A percentile compares a stretch with the other conserved stretches of the same genome.
Conservation (phyloP, 2,113 vertebrate species). For the Eulacestoma nigropectus region DNA sequence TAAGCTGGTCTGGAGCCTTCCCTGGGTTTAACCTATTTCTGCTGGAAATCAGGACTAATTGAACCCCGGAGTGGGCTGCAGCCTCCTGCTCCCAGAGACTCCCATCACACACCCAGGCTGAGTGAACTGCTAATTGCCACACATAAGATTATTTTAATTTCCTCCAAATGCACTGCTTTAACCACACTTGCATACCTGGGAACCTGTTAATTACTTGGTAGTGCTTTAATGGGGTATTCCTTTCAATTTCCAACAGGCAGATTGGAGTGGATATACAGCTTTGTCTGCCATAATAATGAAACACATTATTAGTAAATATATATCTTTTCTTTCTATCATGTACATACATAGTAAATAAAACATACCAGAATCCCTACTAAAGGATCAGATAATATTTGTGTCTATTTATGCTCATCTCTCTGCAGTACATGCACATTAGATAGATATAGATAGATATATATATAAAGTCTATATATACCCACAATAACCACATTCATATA, state of each 20-base stretch:
- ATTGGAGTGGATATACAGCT: not conserved
- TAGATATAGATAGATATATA: not conserved
- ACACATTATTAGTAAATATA: not conserved
- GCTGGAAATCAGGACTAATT: not conserved
- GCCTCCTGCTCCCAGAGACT: not conserved
- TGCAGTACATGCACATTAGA: not conserved
- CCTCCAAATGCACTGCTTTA: not conserved
- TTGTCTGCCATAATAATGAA: not conserved
- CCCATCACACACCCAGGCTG: not conserved
- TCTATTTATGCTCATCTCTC: not conserved
- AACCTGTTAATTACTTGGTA: not conserved
- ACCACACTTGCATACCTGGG: not conserved
- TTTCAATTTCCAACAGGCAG: not conserved
- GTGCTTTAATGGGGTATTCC: not conserved
- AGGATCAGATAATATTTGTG: not conserved
- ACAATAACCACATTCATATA: not conserved
- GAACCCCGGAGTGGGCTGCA: not conserved
- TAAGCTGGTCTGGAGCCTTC: not conserved
- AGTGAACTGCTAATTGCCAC: not conserved
- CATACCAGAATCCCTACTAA: not conserved
- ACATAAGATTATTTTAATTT: slow-evolving; percentile 3
- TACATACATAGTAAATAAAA: not conserved
- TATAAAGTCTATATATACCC: not conserved
- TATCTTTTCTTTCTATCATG: not conserved
- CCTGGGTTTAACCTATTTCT: not conserved